Percentiles rank a stretch among this genome's conserved stretches.
These are phyloP conservation scores for Lasius platythorax DNA, from an alignment of 2,888 invertebrate genomes.

Conservation along the genomic window DNA sequence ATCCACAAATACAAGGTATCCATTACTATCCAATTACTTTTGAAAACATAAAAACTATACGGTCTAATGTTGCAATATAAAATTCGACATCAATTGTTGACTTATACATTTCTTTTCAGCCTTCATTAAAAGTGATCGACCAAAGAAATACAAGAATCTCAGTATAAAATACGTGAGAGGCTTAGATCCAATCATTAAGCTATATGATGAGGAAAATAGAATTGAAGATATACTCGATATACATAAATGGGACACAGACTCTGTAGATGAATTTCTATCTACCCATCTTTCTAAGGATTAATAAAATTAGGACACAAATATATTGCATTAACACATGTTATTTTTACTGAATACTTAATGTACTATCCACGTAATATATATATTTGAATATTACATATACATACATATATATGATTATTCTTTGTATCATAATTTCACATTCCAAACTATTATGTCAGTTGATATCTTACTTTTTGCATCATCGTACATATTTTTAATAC, in stretches of 20 bases:
- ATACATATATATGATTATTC: not conserved
- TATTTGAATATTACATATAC: conserved; percentile 52
- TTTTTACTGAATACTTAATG: conserved; percentile 41
- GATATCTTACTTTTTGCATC: not conserved
- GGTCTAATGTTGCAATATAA: not conserved
- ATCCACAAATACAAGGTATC: conserved; percentile 97
- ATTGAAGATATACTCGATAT: conserved; percentile 96
- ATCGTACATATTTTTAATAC: not conserved
- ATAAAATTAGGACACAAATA: conserved; percentile 21
- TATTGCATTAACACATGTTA: conserved; percentile 22
- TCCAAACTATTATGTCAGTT: not conserved
- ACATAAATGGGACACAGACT: conserved; percentile 99
- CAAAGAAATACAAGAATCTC: conserved; percentile 96
- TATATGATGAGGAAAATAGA: conserved; percentile 94
- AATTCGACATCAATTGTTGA: not conserved
- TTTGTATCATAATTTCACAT: conserved; percentile 2
- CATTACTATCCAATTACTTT: not conserved
- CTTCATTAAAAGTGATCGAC: conserved; percentile 97
- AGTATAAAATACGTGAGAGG: conserved; percentile 97
- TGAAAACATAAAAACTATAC: not conserved
- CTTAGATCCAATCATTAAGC: conserved; percentile 96
- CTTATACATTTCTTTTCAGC: conserved; percentile 88
- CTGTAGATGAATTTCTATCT: conserved; percentile 97
- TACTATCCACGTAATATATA: conserved; percentile 31
- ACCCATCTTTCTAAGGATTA: conserved; percentile 89